Evolutionary conservation across 2,113 vertebrate species (phyloP).

Genomic region (Neodon shergylaensis): DNA sequence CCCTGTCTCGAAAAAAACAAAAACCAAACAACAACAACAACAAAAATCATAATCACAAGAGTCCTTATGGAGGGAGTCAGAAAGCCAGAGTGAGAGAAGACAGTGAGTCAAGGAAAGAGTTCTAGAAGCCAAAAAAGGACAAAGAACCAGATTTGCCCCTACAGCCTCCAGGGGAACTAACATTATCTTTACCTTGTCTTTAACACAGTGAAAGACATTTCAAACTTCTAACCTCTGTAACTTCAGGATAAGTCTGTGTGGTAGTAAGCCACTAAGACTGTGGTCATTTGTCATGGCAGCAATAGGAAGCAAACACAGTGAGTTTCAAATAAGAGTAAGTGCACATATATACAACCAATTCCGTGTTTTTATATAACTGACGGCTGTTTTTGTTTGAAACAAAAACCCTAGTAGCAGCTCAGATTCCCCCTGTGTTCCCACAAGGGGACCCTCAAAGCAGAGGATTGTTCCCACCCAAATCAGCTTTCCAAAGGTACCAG

Average conservation of each 20-base stretch:
- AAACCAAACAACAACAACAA: no score
- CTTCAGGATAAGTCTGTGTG: neutral
- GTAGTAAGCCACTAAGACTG: neutral
- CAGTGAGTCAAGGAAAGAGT: neutral
- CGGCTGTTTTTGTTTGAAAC: conserved; percentile 36
- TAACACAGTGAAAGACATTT: conserved; percentile 8
- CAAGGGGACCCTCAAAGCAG: neutral
- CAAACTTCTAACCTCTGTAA: conserved; percentile 21
- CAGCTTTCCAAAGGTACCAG: neutral
- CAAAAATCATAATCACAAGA: neutral
- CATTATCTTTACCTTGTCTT: neutral
- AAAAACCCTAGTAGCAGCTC: conserved; percentile 17
- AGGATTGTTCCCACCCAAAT: neutral
- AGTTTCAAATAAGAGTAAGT: conserved; percentile 26
- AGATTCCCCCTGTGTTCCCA: neutral
- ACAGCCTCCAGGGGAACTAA: neutral
- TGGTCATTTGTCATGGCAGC: neutral
- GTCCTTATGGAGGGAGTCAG: neutral
- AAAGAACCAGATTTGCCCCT: neutral
- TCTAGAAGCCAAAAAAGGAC: neutral
- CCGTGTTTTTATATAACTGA: neutral
- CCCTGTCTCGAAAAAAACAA: no score
- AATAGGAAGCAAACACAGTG: neutral
- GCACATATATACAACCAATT: neutral
- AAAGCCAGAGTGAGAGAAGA: neutral